Evolutionary conservation across 92 coral and sea anemone species (phyloP).

Genomic region (Epizoanthus scotinus): DNA sequence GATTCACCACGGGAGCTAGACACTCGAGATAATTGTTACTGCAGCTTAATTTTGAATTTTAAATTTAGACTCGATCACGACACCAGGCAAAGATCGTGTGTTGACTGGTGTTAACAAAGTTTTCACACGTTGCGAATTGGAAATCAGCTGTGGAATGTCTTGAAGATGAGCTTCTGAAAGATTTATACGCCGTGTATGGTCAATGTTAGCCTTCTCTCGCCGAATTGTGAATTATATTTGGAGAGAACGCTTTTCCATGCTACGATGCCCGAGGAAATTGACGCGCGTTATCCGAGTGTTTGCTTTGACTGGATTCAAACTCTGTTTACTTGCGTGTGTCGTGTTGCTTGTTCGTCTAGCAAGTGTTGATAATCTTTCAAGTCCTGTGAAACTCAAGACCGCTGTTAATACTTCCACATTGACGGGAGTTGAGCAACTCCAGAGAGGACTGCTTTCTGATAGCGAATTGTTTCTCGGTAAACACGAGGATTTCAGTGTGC

Average conservation of each 20-base stretch:
- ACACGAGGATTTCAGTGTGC: conserved; percentile 17
- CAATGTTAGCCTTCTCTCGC: not conserved
- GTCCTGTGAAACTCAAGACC: not conserved
- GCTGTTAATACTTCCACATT: not conserved
- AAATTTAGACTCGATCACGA: conserved; percentile 20
- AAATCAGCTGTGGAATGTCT: not conserved
- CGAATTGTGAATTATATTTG: not conserved
- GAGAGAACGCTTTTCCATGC: not conserved
- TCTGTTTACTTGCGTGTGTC: conserved; percentile 2
- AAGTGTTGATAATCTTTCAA: conserved; percentile 13
- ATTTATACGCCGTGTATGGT: not conserved
- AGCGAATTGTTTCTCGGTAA: not conserved
- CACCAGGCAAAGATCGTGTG: not conserved
- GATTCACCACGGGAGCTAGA: not conserved
- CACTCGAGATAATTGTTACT: not conserved
- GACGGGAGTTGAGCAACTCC: conserved; percentile 24
- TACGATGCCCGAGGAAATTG: conserved; percentile 22
- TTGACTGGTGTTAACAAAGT: not conserved
- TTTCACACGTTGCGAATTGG: not conserved
- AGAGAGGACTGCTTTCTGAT: conserved; percentile 32
- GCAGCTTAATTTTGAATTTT: not conserved
- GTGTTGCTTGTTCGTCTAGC: conserved; percentile 20
- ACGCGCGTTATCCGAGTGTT: conserved; percentile 22
- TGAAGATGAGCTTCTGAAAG: conserved; percentile 5
- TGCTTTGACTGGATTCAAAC: not conserved